Conservation (phyloP, 2,113 vertebrate species). For the Glaucomys volans region DNA sequence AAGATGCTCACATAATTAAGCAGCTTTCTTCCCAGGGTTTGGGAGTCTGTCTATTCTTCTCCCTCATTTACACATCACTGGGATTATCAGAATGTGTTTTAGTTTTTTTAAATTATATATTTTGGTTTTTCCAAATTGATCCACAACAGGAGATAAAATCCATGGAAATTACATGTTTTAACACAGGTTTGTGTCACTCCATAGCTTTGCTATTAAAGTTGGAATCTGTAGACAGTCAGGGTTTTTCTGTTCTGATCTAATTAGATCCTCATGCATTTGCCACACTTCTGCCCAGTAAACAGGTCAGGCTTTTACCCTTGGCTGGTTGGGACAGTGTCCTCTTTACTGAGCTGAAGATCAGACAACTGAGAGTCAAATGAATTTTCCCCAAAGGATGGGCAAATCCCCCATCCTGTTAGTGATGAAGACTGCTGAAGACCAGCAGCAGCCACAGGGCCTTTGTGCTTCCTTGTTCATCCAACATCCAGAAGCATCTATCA, state of each 20-base stretch:
- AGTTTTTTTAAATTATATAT: constrained; percentile 61
- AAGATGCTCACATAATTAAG: constrained; percentile 79
- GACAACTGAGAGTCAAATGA: background rate
- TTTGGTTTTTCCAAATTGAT: constrained; percentile 74
- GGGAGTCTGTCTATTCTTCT: constrained; percentile 72
- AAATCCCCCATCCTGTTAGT: background rate
- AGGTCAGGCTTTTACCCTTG: background rate
- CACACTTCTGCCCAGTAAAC: background rate
- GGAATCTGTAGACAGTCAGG: background rate
- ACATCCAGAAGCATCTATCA: background rate
- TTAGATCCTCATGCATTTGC: background rate
- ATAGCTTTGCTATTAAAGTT: background rate
- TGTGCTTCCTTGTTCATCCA: background rate
- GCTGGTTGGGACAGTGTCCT: background rate
- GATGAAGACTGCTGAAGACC: background rate
- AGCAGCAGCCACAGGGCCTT: background rate
- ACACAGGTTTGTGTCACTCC: constrained; percentile 47
- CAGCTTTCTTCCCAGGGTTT: constrained; percentile 70
- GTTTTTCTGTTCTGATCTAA: background rate
- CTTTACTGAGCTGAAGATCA: background rate
- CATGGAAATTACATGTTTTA: constrained; percentile 57
- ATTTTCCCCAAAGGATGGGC: background rate
- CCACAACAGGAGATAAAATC: constrained; percentile 63
- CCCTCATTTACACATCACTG: constrained; percentile 73
- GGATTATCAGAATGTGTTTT: constrained; percentile 75